Evolutionary conservation across 2,797 vertebrate genomes (phyloP), one percentile per base, ranked within the genome.

Genomic region (Siniperca obscura): DNA sequence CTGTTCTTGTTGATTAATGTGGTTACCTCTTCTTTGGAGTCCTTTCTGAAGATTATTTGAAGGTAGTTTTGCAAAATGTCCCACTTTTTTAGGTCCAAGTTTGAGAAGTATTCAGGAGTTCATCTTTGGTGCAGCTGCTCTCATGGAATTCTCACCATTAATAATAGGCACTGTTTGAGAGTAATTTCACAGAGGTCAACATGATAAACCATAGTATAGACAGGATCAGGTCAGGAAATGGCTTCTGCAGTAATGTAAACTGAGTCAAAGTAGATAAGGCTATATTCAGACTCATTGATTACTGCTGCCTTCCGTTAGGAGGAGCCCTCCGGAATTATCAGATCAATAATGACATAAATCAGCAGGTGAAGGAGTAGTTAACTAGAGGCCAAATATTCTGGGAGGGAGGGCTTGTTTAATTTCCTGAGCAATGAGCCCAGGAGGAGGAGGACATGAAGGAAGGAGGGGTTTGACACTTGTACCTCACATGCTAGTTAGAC

Each of bases 281-380:
- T 91, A 91, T 87, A 89, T 90, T 81, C 22, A 62, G 87, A 91
- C 69, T 76, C 76, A 91, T 86, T 90, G 91, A 91, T 90, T 86
- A 84, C 73, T 60, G 61, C 69, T 85, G 67, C 38, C 81, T 90
- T 90, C 87, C 80, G 68, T 86, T 67, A 81, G 86, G 83, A 87
- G 84, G 82, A 89, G 78, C 86, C 67, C 75, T 91, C 74, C 60
- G 17, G 75, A 83, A 84, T 78, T 66, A 89, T 90, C 81, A 27
- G 86, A 92, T 94, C 92, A 86, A 93, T 92, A 86, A 55, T 0
- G 10, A 68, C 70, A 74, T 89, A 80, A 90, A 93, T 94, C 89
- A 88, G 69, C 78, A 25, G 71, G 30, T 3, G 13, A 59, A 79
- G 56, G 71, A 68, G 69, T 38, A 72, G 84, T 78, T 82, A 82